phyloP scores from a whole-genome alignment of 2,888 invertebrate genomes.

The Pasiphila rectangulata region DNA sequence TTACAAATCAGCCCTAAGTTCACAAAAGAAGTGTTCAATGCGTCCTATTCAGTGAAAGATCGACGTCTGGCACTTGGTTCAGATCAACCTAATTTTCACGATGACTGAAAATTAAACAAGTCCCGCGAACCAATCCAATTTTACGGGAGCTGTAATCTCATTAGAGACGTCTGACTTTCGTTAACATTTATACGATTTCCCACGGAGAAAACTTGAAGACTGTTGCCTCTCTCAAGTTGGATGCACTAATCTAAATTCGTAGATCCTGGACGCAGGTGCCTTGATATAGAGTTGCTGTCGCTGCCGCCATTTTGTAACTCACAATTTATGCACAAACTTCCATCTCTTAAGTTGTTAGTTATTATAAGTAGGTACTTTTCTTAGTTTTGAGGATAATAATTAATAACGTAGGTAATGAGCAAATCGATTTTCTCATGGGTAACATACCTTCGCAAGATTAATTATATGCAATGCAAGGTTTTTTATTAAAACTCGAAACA shows the following conservation, averaged over 20 bases:
- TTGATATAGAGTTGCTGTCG: constrained; percentile 55
- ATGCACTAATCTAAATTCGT: constrained; percentile 71
- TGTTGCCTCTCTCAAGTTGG: constrained; percentile 48
- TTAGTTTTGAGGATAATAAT: too few species aligned
- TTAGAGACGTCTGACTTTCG: constrained; percentile 76
- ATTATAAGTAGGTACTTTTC: constrained; percentile 33
- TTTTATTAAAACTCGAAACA: constrained; percentile 36
- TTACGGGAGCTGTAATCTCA: constrained; percentile 75
- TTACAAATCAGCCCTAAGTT: constrained; percentile 26
- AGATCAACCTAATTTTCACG: constrained; percentile 67
- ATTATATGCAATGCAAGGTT: constrained; percentile 2
- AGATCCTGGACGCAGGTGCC: constrained; percentile 60
- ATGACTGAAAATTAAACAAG: constrained; percentile 77
- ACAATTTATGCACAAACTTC: constrained; percentile 61
- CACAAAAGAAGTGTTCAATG: constrained; percentile 37
- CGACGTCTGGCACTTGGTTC: constrained; percentile 43
- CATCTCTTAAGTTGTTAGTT: constrained; percentile 37
- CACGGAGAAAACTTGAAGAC: constrained; percentile 60
- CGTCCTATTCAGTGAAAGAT: constrained; percentile 44
- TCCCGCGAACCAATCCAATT: constrained; percentile 71
- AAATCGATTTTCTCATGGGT: too few species aligned
- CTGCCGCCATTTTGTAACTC: constrained; percentile 50
- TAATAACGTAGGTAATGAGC: too few species aligned
- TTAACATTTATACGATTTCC: constrained; percentile 77
- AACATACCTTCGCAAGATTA: too few species aligned